These are phyloP conservation scores for Chrysina gloriosa DNA, from an alignment of 2,888 invertebrate species.

Conservation along the genomic window DNA sequence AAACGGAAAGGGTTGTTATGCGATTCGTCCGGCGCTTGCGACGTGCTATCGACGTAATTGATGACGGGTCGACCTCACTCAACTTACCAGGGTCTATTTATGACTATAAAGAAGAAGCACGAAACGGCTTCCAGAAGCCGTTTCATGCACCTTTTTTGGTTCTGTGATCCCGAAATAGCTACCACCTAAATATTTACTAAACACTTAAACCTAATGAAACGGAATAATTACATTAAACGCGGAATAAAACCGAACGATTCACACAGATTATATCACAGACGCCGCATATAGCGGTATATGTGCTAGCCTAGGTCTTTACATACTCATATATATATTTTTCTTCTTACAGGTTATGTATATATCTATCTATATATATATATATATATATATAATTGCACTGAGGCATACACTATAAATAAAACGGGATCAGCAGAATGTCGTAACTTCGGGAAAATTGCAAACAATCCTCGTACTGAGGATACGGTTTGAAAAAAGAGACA, in stretches of 20 bases:
- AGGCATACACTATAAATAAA: not conserved
- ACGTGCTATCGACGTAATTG: too few species aligned
- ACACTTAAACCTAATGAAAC: not conserved
- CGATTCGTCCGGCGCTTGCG: too few species aligned
- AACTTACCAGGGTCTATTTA: too few species aligned
- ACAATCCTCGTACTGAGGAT: too few species aligned
- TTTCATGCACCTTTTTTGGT: too few species aligned
- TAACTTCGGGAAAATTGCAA: not conserved
- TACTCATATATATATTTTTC: constrained; percentile 18
- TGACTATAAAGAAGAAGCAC: too few species aligned
- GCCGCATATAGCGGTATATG: constrained; percentile 43
- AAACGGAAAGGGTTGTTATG: too few species aligned
- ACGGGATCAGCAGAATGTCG: not conserved
- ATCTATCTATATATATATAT: too few species aligned
- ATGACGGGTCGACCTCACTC: too few species aligned
- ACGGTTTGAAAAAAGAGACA: too few species aligned
- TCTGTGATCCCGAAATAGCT: not conserved
- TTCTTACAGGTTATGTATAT: not conserved
- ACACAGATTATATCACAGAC: constrained; percentile 43
- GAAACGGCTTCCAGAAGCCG: too few species aligned
- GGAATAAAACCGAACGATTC: constrained; percentile 8
- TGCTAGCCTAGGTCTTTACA: constrained; percentile 42
- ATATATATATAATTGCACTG: constrained; percentile 23
- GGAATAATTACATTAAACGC: not conserved
- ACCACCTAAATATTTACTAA: too few species aligned